These are phyloP conservation scores for Cynoglossus semilaevis DNA, from an alignment of 2,113 vertebrate species.

Conservation along the genomic window DNA sequence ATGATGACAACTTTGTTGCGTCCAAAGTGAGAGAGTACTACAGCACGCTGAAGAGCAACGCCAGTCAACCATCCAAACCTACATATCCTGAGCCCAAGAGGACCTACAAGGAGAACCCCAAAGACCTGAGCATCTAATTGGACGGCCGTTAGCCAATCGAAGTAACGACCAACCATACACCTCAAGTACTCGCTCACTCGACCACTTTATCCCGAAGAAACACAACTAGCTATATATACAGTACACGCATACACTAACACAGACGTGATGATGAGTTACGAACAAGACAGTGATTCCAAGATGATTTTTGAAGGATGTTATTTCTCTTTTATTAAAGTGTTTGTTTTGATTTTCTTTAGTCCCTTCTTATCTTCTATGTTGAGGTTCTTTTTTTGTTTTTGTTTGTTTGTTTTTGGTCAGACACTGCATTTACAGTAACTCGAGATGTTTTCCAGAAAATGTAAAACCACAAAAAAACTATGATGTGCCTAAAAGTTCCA, in stretches of 20 bases:
- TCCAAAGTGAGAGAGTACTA: slow-evolving; percentile 83
- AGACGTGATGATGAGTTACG: slow-evolving; percentile 59
- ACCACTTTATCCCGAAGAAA: slow-evolving; percentile 49
- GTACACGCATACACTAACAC: slow-evolving; percentile 8
- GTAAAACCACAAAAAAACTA: slow-evolving; percentile 78
- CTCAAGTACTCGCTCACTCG: slow-evolving; percentile 50
- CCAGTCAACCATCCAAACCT: slow-evolving; percentile 62
- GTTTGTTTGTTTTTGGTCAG: slow-evolving; percentile 57
- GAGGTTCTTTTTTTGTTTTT: slow-evolving; percentile 35
- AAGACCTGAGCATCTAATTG: slow-evolving; percentile 95
- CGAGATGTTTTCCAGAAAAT: slow-evolving; percentile 73
- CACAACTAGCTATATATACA: slow-evolving; percentile 31
- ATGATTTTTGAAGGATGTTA: slow-evolving; percentile 64
- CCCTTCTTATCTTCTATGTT: slow-evolving; percentile 50
- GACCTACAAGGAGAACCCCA: slow-evolving; percentile 90
- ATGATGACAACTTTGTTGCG: slow-evolving; percentile 68
- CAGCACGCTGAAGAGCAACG: slow-evolving; percentile 68
- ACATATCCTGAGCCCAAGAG: slow-evolving; percentile 80
- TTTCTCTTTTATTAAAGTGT: slow-evolving; percentile 51
- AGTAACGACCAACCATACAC: slow-evolving; percentile 45
- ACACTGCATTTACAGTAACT: slow-evolving; percentile 66
- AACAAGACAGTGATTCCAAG: slow-evolving; percentile 68
- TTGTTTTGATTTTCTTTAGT: slow-evolving; percentile 32
- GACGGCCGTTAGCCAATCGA: slow-evolving; percentile 38
- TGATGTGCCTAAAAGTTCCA: slow-evolving; percentile 84